Conservation (phyloP, 2,797 vertebrate species). For the Enoplosus armatus region DNA sequence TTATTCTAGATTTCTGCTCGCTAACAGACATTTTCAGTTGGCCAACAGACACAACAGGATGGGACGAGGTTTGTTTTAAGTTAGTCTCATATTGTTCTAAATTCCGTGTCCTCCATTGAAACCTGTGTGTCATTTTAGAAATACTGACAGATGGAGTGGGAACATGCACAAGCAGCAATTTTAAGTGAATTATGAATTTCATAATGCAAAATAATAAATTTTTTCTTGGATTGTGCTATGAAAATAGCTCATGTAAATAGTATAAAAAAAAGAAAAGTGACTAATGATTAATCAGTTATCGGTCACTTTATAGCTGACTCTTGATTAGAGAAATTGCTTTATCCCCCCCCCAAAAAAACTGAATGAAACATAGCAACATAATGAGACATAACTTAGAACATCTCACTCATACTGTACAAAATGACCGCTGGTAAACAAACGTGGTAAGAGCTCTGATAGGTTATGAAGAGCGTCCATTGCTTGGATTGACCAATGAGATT, state of each 20-base stretch:
- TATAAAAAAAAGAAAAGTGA: neutral
- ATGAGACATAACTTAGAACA: neutral
- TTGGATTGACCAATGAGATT: neutral
- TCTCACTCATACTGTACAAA: neutral
- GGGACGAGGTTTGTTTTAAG: neutral
- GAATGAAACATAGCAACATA: neutral
- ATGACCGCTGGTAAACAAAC: neutral
- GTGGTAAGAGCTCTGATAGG: neutral
- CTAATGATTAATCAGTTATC: neutral
- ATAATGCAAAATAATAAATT: neutral
- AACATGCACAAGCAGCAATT: neutral
- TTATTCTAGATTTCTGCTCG: too few species aligned
- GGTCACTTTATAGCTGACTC: neutral
- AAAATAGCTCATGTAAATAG: neutral
- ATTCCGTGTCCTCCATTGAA: neutral
- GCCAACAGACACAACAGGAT: neutral
- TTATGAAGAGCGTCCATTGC: neutral
- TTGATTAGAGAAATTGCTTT: neutral
- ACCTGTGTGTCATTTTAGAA: neutral
- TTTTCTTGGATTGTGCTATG: neutral
- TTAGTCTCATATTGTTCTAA: neutral
- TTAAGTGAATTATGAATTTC: neutral
- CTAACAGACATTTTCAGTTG: neutral
- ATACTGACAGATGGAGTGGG: neutral
- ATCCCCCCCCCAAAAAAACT: neutral